phyloP scores from a whole-genome alignment of 2,888 invertebrate genomes.

The Tenthredo amoena region DNA sequence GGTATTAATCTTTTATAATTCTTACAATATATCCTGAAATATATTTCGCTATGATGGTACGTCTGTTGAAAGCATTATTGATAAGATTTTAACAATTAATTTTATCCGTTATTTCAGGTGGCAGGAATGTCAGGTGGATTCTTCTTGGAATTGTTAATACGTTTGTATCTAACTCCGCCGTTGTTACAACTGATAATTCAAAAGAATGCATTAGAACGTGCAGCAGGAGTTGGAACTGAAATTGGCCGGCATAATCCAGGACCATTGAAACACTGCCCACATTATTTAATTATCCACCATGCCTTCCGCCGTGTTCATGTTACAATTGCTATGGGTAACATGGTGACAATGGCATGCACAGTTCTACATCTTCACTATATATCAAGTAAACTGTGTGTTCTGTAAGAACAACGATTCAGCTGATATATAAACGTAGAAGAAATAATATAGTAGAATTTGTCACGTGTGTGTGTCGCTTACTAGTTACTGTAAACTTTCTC shows the following conservation, averaged over 20 bases:
- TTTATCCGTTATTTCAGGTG: slow-evolving; percentile 80
- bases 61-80: not conserved
- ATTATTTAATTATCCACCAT: slow-evolving; percentile 87
- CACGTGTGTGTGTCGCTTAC: slow-evolving; percentile 26
- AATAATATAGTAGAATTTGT: slow-evolving; percentile 31
- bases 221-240: slow-evolving; percentile 89
- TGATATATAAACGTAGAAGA: not conserved
- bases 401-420: slow-evolving; percentile 60
- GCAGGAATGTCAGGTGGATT: slow-evolving; percentile 84
- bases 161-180: slow-evolving; percentile 88
- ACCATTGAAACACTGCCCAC: slow-evolving; percentile 87
- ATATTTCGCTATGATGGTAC: not conserved
- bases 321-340: slow-evolving; percentile 89
- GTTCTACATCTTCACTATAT: slow-evolving; percentile 85
- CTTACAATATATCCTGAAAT: not conserved
- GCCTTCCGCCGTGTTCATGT: slow-evolving; percentile 89
- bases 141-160: slow-evolving; percentile 86
- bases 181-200: slow-evolving; percentile 86
- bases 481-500: slow-evolving; percentile 38
- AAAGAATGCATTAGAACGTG: slow-evolving; percentile 88
- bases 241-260: slow-evolving; percentile 87
- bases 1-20: slow-evolving; percentile 69
- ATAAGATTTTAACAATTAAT: not conserved
- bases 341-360: slow-evolving; percentile 85
- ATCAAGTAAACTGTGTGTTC: slow-evolving; percentile 79